Base-by-base conservation (phyloP, 2,888 invertebrate genomes). In the Stratiomys singularior region DNA sequence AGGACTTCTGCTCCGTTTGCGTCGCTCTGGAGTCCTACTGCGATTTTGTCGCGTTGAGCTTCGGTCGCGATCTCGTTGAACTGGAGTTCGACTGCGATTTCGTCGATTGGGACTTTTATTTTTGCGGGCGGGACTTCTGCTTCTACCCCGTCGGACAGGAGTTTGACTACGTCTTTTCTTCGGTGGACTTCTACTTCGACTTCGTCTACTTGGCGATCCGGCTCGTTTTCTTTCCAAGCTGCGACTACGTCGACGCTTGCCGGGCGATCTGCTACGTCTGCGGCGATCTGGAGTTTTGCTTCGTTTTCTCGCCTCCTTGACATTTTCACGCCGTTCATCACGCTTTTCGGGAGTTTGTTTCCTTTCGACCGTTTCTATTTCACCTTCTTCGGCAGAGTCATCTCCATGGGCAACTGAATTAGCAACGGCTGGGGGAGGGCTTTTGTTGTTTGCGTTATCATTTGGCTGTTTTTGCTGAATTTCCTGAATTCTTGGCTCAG, bases 41-140 rank as follows among this genome's bases (percentile, higher is more conserved):
- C 18, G 4, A 15, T 52, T 52, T 13, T 15, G 4, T 52, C 18
- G 15, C n/a, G 44, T 9, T 52, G 7, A 18, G 18, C 52, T 52
- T 44, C 44, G 7, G 44, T 13, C 13, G 7, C 44, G 44, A 44
- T 9, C 13, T 44, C 44, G 7, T 44, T 13, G 7, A 13, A 44
- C 13, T 44, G 44, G 44, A n/a, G 37, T 5, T 37, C 37, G 3
- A 18, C 52, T 52, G 52, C 52, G 52, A 52, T 3, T 37, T 9
- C 9, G 37, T 37, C 9, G 37, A 37, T 3, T 3, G 9, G 37
- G 37, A 9, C 52, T 52, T 52, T 15, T 52, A 25, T 25, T 25
- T 60, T 25, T 60, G 11, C 69, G 69, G 1, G 46, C 46, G 0
- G 69, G 69, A 69, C 69, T 69, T 46, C 69, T 21, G n/a, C 66